Base-by-base conservation (phyloP, 2,888 invertebrate genomes). In the Philhelius pedissequus region DNA sequence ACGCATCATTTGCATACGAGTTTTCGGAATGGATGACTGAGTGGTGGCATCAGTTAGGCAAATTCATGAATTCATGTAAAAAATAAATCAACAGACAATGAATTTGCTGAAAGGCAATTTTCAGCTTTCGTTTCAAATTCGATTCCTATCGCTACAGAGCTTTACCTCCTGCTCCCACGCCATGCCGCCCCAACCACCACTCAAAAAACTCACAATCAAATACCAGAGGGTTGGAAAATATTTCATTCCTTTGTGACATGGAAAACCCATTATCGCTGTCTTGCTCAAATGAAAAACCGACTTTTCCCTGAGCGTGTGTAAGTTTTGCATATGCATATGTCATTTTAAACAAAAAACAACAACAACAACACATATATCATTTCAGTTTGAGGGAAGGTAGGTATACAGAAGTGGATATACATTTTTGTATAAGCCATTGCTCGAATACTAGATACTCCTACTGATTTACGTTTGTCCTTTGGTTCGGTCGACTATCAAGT, bases 191-290 rank as follows among this genome's bases (percentile, higher is more conserved):
- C 22, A 7, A 45, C 32, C 13, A 4, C 13, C 7, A 9, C 9
- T 13, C 30, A 56, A 35, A 56, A 35, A 56, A 56, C 32, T 35
- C 56, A 56, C 56, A 56, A 20, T 56, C 56, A 56, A 56, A 62
- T 27, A 27, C 68, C 27, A 58, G 32, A 64, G 68, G 56, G 74
- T 66, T 75, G 78, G 56, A 80, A 56, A 71, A 84, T 84, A 80
- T 84, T 84, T 84, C 84, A 84, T 84, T 75, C 88, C 88, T 89
- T 89, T 89, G 89, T 89, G 90, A 89, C 89, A 89, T 89, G 90
- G 89, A 89, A 89, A 89, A 89, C 88, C 89, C 89, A 89, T 89
- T 89, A 89, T 89, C 89, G 88, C 89, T 87, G 89, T 88, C 68
- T 78, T 69, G 27, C 79, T 69, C 73, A 73, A 78, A 78, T 74